A percentile compares a stretch with the other conserved stretches of the same genome.
Evolutionary conservation across 2,113 vertebrate species (phyloP).

Genomic region (Cochlearius cochlearius): DNA sequence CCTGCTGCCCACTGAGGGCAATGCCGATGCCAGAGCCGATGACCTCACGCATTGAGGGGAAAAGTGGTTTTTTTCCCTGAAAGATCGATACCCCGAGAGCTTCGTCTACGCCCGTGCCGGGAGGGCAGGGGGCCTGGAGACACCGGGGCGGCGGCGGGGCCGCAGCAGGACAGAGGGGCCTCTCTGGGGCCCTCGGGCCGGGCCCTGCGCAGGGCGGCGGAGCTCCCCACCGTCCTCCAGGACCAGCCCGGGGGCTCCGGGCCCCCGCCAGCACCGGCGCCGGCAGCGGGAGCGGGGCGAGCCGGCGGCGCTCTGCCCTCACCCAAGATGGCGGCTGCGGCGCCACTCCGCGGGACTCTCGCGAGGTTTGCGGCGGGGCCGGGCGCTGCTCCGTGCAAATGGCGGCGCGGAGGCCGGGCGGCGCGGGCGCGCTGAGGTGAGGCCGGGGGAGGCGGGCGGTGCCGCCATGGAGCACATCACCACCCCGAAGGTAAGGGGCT

Average conservation of each 20-base stretch:
- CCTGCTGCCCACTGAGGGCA: not conserved
- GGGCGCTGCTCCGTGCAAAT: not conserved
- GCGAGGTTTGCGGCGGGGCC: not conserved
- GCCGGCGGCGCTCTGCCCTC: not conserved
- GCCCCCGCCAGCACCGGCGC: not conserved
- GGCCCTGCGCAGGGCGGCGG: not conserved
- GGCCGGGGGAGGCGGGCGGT: not conserved
- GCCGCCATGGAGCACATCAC: conserved; percentile 68
- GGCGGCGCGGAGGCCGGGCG: not conserved
- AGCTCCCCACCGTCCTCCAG: rapidly evolving
- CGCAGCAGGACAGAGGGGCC: not conserved
- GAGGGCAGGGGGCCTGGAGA: not conserved
- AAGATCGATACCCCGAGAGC: not conserved
- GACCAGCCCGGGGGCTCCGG: too few relatives aligned
- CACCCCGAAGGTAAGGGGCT: conserved; percentile 64
- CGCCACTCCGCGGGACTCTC: not conserved
- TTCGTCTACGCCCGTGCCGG: rapidly evolving
- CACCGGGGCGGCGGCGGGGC: too few relatives aligned
- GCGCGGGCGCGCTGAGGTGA: not conserved
- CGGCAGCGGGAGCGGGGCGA: not conserved
- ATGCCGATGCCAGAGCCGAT: not conserved
- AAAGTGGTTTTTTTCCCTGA: not conserved
- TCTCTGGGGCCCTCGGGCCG: not conserved
- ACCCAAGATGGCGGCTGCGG: not conserved
- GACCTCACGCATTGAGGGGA: not conserved